Percentiles rank a stretch among this genome's conserved stretches.
Conservation (phyloP, 2,888 invertebrate species). For the Laspeyria flexula region DNA sequence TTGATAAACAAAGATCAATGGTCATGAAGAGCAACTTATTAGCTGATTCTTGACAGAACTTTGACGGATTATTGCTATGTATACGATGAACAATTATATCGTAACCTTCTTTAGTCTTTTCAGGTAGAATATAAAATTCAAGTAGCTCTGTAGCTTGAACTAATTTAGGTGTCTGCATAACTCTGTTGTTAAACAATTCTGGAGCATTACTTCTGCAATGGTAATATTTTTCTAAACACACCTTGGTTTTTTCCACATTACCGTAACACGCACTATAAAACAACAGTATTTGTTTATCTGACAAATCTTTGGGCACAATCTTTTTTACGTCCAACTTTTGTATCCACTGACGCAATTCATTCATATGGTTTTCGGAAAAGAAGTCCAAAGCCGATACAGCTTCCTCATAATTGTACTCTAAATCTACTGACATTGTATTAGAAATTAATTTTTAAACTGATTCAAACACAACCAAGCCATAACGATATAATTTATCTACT, state of each 20-base stretch:
- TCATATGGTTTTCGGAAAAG: constrained; percentile 80
- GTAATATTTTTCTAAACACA: constrained; percentile 88
- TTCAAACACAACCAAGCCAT: too few relatives aligned
- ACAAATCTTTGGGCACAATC: constrained; percentile 79
- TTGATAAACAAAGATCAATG: constrained; percentile 55
- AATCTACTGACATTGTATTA: too few relatives aligned
- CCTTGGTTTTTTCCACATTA: constrained; percentile 85
- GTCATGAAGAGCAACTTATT: constrained; percentile 10
- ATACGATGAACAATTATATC: constrained; percentile 6
- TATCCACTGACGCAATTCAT: constrained; percentile 75
- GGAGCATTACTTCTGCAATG: constrained; percentile 85
- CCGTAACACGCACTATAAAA: constrained; percentile 89
- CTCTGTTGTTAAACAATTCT: constrained; percentile 87
- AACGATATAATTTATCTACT: too few relatives aligned
- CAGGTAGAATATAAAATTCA: constrained; percentile 3
- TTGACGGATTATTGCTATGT: not conserved
- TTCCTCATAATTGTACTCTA: constrained; percentile 73
- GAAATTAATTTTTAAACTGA: too few relatives aligned
- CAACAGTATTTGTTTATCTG: constrained; percentile 87
- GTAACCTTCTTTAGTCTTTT: constrained; percentile 3
- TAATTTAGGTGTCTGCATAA: constrained; percentile 81
- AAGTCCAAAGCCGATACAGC: constrained; percentile 75
- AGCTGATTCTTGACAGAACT: constrained; percentile 1
- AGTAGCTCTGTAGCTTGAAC: constrained; percentile 75
- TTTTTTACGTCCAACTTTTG: constrained; percentile 75